Evolutionary conservation across 2,888 invertebrate species (phyloP), one percentile per base, ranked within the genome.

Genomic region (Leptinotarsa haldemani): DNA sequence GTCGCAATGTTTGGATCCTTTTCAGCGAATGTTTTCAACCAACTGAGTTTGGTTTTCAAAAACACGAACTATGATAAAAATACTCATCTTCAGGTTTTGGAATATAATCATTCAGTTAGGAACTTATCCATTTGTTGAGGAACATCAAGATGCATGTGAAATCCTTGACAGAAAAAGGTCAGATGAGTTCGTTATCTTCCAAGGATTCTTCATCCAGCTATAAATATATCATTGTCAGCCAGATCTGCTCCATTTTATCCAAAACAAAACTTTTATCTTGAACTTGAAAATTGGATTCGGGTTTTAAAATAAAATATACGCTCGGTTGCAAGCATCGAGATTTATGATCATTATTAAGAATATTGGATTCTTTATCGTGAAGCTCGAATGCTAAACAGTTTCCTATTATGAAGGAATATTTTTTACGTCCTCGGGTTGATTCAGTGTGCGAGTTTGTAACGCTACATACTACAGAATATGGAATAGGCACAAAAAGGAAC

Each of bases 261-360:
- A 47, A 53, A 68, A 68, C 68, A 56, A 56, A 56, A 68, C 68
- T 68, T 46, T 46, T 68, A 68, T 68, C 56, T 68, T 25, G 48
- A 56, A 68, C 68, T 68, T 22, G 68, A 68, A 74, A 71, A 74
- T 74, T 74, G 74, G 74, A 74, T 74, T 67, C 56, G n/a, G 74
- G 68, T 69, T 74, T 74, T 68, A 71, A 71, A 74, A 74, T 74
- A 68, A 74, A 74, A 68, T 74, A 71, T 71, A 71, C 46, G 40
- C 64, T 68, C 69, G 47, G 65, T 71, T 76, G 65, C 48, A 69
- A 68, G 73, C 74, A 73, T 50, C 70, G 77, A 80, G 83, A 83
- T 83, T 83, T 83, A 83, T 83, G 72, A 76, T 80, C 80, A 80
- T 82, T 83, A 83, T 83, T 83, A 82, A 82, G 81, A 81, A 81